phyloP scores from a whole-genome alignment of 2,888 invertebrate genomes.

The Plutella xylostella region DNA sequence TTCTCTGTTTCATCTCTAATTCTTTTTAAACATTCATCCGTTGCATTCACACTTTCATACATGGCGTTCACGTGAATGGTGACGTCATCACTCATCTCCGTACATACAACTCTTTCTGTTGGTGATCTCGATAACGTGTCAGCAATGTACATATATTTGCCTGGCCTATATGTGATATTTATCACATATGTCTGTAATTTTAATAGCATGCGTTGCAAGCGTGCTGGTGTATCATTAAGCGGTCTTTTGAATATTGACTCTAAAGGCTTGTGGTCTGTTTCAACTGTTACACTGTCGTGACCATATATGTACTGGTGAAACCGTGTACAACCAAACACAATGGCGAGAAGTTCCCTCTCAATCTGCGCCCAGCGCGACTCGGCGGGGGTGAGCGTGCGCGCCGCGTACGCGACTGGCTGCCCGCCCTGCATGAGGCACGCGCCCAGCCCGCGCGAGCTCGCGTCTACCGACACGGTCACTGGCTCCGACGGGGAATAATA shows the following conservation, averaged over 20 bases:
- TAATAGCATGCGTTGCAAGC: constrained; percentile 23
- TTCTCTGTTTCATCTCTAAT: background rate
- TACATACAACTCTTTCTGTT: constrained; percentile 6
- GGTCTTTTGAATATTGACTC: constrained; percentile 25
- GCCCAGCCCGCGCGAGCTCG: no score
- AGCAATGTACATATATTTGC: constrained; percentile 23
- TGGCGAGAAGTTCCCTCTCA: constrained; percentile 12
- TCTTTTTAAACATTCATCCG: background rate
- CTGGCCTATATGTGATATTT: constrained; percentile 14
- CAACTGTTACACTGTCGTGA: constrained; percentile 16
- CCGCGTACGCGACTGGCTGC: constrained; percentile 9
- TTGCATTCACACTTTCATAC: background rate
- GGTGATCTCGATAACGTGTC: constrained; percentile 26
- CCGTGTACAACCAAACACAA: constrained; percentile 10
- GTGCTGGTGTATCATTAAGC: constrained; percentile 15
- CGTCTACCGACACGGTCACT: constrained; percentile 14
- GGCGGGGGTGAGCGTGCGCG: constrained; percentile 11
- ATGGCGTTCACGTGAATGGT: constrained; percentile 4
- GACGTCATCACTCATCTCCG: constrained; percentile 11
- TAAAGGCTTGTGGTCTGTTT: constrained; percentile 27
- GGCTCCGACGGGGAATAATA: constrained; percentile 8
- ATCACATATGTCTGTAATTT: constrained; percentile 18
- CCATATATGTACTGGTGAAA: constrained; percentile 16
- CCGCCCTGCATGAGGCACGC: constrained; percentile 13
- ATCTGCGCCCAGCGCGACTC: constrained; percentile 14